Percentiles rank a stretch among this genome's conserved stretches.
phyloP scores from a whole-genome alignment of 2,113 vertebrate genomes.

The Cercocebus atys region DNA sequence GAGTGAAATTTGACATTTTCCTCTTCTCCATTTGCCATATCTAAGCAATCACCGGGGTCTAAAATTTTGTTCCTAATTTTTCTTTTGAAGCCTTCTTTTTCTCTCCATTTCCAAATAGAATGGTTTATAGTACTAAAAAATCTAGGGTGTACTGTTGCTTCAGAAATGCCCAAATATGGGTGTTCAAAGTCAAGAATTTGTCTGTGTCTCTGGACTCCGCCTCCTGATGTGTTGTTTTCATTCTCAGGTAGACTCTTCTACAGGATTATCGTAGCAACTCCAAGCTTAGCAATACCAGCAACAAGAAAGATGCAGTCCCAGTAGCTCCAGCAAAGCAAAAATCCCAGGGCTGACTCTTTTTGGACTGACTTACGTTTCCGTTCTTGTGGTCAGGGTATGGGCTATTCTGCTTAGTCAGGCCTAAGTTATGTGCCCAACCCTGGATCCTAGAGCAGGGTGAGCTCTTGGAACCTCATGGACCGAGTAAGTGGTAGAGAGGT shows the following conservation, averaged over 20 bases:
- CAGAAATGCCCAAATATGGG: not conserved
- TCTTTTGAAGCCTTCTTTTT: not conserved
- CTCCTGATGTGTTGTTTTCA: not conserved
- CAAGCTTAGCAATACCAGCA: not conserved
- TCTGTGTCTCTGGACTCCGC: not conserved
- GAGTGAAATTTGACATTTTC: slow-evolving; percentile 21
- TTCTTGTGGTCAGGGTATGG: not conserved
- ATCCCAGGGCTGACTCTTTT: not conserved
- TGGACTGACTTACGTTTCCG: not conserved
- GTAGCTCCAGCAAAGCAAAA: not conserved
- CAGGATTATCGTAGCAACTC: not conserved
- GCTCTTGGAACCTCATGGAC: not conserved
- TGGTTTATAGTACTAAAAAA: not conserved
- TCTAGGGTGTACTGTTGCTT: not conserved
- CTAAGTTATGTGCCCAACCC: not conserved
- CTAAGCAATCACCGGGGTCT: not conserved
- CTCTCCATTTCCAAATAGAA: not conserved
- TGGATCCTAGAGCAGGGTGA: not conserved
- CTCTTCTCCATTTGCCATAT: not conserved
- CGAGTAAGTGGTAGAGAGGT: not conserved
- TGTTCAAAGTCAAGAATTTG: slow-evolving; percentile 6
- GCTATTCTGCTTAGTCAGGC: not conserved
- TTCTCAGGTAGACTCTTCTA: slow-evolving; percentile 29
- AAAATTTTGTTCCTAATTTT: slow-evolving; percentile 46
- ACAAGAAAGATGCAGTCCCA: not conserved